Evolutionary conservation across 64 coral and sea anemone genomes (phyloP).

Genomic region (Stichodactyla mertensii): DNA sequence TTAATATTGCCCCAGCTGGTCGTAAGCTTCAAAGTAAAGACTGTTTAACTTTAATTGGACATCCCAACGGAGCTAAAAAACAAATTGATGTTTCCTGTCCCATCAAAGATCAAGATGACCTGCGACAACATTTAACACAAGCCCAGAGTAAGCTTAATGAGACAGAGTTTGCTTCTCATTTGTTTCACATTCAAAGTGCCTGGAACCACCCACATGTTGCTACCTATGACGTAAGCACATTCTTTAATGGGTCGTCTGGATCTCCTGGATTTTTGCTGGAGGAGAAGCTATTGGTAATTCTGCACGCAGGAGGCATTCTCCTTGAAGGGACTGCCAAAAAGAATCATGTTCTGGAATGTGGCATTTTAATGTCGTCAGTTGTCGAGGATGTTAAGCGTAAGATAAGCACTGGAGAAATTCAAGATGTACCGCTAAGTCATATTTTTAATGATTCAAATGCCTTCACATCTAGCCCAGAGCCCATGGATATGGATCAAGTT

Average conservation of each 20-base stretch:
- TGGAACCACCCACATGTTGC: neutral
- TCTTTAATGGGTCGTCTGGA: neutral
- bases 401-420: neutral
- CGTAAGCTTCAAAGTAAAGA: neutral
- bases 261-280: neutral
- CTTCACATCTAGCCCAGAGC: too few relatives aligned
- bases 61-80: neutral
- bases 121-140: neutral
- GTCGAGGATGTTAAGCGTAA: neutral
- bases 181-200: neutral
- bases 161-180: too few relatives aligned
- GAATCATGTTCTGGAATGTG: neutral
- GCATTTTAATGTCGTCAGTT: neutral
- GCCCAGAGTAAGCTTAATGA: too few relatives aligned
- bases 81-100: neutral
- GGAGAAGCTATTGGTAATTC: neutral
- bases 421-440: too few relatives aligned
- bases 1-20: neutral
- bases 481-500: too few relatives aligned
- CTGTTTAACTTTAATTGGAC: neutral
- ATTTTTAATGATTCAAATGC: too few relatives aligned
- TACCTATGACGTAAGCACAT: slow-evolving; percentile 1
- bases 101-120: neutral
- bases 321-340: neutral
- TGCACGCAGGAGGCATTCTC: neutral